These are phyloP conservation scores for Plodia interpunctella DNA, from an alignment of 1,140 invertebrate species.

Conservation along the genomic window DNA sequence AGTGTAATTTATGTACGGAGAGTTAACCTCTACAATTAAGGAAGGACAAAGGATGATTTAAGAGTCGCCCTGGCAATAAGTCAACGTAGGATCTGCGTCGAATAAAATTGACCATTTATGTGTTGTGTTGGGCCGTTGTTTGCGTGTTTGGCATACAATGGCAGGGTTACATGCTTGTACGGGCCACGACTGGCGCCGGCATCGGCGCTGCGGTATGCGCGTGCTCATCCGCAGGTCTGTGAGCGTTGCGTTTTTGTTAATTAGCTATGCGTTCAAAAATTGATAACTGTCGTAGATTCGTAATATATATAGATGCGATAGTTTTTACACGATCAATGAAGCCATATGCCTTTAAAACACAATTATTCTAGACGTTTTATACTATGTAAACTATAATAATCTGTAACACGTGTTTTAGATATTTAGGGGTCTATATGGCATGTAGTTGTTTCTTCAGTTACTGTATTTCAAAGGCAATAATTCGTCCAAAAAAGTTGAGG, in stretches of 20 bases:
- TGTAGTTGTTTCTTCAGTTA: too few relatives aligned
- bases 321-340: too few relatives aligned
- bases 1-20: neutral
- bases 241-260: neutral
- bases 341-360: too few relatives aligned
- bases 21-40: neutral
- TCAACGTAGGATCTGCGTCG: neutral
- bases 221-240: neutral
- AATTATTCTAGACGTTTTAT: too few relatives aligned
- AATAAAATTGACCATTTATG: conserved; percentile 24
- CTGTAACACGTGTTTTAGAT: too few relatives aligned
- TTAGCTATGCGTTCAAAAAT: too few relatives aligned
- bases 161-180: conserved; percentile 35
- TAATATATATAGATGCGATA: too few relatives aligned
- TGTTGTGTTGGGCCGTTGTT: conserved; percentile 10
- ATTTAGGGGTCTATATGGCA: too few relatives aligned
- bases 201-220: conserved; percentile 36
- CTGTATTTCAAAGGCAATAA: too few relatives aligned
- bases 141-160: conserved; percentile 31
- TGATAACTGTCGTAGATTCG: too few relatives aligned
- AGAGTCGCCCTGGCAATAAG: conserved; percentile 5
- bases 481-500: too few relatives aligned
- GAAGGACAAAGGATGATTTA: conserved; percentile 12
- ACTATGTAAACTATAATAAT: too few relatives aligned
- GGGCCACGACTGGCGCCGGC: conserved; percentile 32